Percentiles rank a stretch among this genome's conserved stretches.
phyloP scores from a whole-genome alignment of 2,888 invertebrate species.

The Seladonia tumulorum region DNA sequence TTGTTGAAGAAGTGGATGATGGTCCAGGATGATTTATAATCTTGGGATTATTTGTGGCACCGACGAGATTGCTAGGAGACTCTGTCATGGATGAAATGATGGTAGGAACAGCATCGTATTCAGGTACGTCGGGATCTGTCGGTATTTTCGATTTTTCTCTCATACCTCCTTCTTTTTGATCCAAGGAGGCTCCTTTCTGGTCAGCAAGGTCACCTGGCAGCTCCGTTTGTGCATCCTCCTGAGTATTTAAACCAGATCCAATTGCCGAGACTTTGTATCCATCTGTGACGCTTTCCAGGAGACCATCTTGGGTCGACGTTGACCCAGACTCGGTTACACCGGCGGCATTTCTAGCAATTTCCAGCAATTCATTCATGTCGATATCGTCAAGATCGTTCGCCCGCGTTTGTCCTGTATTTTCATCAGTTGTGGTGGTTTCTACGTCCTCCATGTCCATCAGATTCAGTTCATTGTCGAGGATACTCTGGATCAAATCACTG shows the following conservation, averaged over 20 bases:
- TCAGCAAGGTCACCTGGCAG: background rate
- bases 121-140: background rate
- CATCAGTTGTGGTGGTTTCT: background rate
- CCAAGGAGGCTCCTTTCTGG: background rate
- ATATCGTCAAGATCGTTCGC: background rate
- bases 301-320: background rate
- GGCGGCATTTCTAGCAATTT: constrained; percentile 25
- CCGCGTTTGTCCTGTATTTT: background rate
- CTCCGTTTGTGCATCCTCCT: background rate
- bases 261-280: background rate
- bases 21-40: background rate
- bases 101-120: background rate
- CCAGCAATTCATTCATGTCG: constrained; percentile 26
- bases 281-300: background rate
- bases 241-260: background rate
- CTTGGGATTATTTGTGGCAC: background rate
- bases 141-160: background rate
- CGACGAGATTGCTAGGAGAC: background rate
- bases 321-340: constrained; percentile 1
- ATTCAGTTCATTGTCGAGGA: constrained; percentile 19
- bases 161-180: background rate
- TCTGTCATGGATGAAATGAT: background rate
- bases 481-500: background rate
- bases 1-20: background rate
- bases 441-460: constrained; percentile 15